phyloP scores from a whole-genome alignment of 2,113 vertebrate species.

The Nansenia antarctica region DNA sequence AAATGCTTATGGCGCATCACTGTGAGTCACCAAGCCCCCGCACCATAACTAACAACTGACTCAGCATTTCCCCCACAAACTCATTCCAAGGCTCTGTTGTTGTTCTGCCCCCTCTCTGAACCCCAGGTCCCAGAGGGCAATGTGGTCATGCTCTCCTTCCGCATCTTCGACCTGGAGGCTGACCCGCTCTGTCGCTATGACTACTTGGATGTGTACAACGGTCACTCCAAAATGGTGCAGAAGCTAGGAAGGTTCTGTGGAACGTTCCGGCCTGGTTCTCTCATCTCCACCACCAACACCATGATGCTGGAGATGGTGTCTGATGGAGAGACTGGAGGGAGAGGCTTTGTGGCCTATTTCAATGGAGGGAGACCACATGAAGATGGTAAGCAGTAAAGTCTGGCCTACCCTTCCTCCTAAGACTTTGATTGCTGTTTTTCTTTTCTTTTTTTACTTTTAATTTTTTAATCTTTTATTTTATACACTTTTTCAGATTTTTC shows the following conservation, averaged over 20 bases:
- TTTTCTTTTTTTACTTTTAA: too few relatives aligned
- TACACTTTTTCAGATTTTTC: too few relatives aligned
- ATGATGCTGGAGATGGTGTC: conserved; percentile 86
- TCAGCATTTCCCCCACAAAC: not conserved
- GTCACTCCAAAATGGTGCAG: conserved; percentile 75
- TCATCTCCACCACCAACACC: conserved; percentile 83
- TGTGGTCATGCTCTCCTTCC: conserved; percentile 83
- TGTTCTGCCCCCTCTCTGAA: conserved; percentile 5
- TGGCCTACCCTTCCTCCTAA: too few relatives aligned
- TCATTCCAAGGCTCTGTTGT: not conserved
- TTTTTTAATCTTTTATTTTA: too few relatives aligned
- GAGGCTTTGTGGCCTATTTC: conserved; percentile 86
- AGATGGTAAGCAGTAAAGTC: conserved; percentile 72
- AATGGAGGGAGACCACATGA: conserved; percentile 71
- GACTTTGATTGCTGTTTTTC: too few relatives aligned
- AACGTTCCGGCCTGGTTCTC: conserved; percentile 83
- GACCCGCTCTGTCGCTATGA: conserved; percentile 86
- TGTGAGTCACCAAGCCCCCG: conserved; percentile 68
- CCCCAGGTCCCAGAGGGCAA: conserved; percentile 84
- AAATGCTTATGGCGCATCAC: conserved; percentile 89
- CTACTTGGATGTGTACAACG: conserved; percentile 85
- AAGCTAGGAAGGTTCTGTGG: conserved; percentile 88
- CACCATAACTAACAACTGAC: not conserved
- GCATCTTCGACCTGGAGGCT: conserved; percentile 86
- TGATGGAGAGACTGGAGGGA: conserved; percentile 74